Percentiles rank a stretch among this genome's conserved stretches.
phyloP scores from a whole-genome alignment of 2,888 invertebrate species.

The Byasa hedistus region DNA sequence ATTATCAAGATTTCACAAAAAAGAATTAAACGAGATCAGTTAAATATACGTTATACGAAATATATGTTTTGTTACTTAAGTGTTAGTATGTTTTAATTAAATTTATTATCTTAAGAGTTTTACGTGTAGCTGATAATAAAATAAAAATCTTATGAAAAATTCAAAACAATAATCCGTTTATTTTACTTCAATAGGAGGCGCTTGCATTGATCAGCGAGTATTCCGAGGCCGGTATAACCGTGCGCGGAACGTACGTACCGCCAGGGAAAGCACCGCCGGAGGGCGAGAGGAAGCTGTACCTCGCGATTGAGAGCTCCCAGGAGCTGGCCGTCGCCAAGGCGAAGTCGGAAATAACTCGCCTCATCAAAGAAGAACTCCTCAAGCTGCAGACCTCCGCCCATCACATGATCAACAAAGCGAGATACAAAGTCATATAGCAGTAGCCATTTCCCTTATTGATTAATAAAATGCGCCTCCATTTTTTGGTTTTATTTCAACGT shows the following conservation, averaged over 20 bases:
- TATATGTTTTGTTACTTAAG: too few relatives aligned
- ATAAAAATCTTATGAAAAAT: background rate
- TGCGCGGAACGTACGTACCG: slow-evolving; percentile 97
- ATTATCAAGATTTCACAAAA: slow-evolving; percentile 15
- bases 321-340: slow-evolving; percentile 97
- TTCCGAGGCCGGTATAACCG: slow-evolving; percentile 99
- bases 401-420: slow-evolving; percentile 92
- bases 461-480: slow-evolving; percentile 34
- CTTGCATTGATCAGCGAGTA: slow-evolving; percentile 98
- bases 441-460: slow-evolving; percentile 36
- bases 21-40: too few relatives aligned
- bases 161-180: background rate
- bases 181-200: slow-evolving; percentile 85
- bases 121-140: too few relatives aligned
- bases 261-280: slow-evolving; percentile 94
- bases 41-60: too few relatives aligned
- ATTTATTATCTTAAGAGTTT: too few relatives aligned
- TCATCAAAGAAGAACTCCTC: slow-evolving; percentile 98
- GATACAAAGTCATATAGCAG: slow-evolving; percentile 94
- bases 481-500: slow-evolving; percentile 27
- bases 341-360: slow-evolving; percentile 96
- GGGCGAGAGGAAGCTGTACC: slow-evolving; percentile 96
- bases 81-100: too few relatives aligned
- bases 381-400: slow-evolving; percentile 93
- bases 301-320: slow-evolving; percentile 99